A percentile compares a stretch with the other conserved stretches of the same genome.
phyloP scores from a whole-genome alignment of 2,797 vertebrate species.

The Danio choprae region DNA sequence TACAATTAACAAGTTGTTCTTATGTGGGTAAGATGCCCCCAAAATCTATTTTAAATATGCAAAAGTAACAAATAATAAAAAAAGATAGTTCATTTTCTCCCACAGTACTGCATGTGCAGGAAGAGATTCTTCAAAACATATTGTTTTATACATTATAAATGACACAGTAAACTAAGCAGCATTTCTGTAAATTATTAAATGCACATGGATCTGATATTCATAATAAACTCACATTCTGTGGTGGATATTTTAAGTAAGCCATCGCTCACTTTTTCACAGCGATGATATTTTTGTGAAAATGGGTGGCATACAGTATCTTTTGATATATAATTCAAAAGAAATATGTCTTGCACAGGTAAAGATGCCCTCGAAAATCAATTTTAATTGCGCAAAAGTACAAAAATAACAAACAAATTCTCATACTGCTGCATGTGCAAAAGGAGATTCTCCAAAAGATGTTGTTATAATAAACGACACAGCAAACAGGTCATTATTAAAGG shows the following conservation, averaged over 20 bases:
- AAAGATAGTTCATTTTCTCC: background rate
- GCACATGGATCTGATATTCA: background rate
- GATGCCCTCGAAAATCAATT: too few relatives aligned
- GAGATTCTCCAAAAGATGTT: too few relatives aligned
- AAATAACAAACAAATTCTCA: too few relatives aligned
- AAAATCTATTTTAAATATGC: background rate
- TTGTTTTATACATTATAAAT: background rate
- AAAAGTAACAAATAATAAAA: background rate
- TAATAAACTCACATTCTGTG: background rate
- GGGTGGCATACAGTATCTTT: too few relatives aligned
- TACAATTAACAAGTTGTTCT: background rate
- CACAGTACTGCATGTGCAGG: background rate
- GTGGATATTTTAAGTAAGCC: background rate
- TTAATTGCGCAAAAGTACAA: too few relatives aligned
- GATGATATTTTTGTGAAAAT: too few relatives aligned
- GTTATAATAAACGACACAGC: too few relatives aligned
- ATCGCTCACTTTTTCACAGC: too few relatives aligned
- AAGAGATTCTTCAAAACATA: background rate
- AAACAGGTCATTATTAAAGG: too few relatives aligned
- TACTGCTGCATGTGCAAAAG: too few relatives aligned
- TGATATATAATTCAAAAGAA: too few relatives aligned
- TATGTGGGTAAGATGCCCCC: background rate
- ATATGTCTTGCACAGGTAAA: too few relatives aligned
- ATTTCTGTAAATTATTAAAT: background rate
- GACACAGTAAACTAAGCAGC: background rate